Evolutionary conservation across 2,113 vertebrate genomes (phyloP), one percentile per base, ranked within the genome.

Genomic region (Dasyurus viverrinus): DNA sequence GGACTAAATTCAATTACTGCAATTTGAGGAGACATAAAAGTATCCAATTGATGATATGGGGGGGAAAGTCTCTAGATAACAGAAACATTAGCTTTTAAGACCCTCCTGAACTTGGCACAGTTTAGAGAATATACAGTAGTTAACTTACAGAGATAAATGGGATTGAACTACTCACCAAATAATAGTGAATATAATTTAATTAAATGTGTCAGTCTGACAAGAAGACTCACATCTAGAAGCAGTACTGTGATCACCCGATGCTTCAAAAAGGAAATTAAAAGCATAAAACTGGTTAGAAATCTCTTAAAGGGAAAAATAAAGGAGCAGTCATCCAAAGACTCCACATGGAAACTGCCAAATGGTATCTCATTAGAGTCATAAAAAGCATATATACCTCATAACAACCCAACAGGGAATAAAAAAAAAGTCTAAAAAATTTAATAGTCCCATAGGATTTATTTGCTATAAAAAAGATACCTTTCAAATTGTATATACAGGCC

Each of bases 211-310:
- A 91, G 19, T 46, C 53, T 91, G 91, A n/a, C n/a, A 91, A 54
- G 53, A 53, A 54, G 91, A 54, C 52, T 90, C 89, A 54, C 53
- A 91, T 91, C 91, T 23, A 47, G 53, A 55, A 55, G 53, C 24
- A 54, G 53, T 91, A 42, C 26, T 42, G 68, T 0, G 36, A 25
- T 91, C 53, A 84, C 47, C 57, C 47, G 2, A 84, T 68, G 57
- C 19, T 42, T 53, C 46, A 92, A 60, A 42, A 92, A 57, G 42
- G 53, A 57, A 92, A 54, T 57, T 60, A 92, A 93, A 84, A 76
- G 68, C 46, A 93, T 68, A n/a, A 93, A 76, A 53, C 60, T 92
- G 46, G 22, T 68, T 93, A 91, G 52, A 91, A 91, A 91, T 54
- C n/a, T 54, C 53, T n/a, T 25, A 54, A 91, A 42, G 53, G 90